Evolutionary conservation across 2,888 invertebrate genomes (phyloP), one percentile per base, ranked within the genome.

Genomic region (Agrotis segetum): DNA sequence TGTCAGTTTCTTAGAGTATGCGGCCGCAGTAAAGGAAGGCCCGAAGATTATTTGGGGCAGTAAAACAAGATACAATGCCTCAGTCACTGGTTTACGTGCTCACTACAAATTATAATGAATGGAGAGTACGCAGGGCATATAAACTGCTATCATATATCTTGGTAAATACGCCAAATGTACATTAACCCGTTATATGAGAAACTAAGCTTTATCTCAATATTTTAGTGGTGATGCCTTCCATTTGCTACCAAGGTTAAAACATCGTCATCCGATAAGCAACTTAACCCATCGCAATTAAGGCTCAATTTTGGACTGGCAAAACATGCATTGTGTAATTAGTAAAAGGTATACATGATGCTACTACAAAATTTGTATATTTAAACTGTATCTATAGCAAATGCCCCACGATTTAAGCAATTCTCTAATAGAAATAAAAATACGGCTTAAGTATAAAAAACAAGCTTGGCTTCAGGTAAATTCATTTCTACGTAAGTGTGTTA

Each of bases 81-180:
- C 46, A 19, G 59, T 55, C 77, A 55, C 47, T 63, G 58, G 16
- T 63, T 58, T 49, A 64, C 73, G 59, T 52, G 49, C 47, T 50
- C 29, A 34, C 52, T 34, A 67, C 58, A 82, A 77, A 79, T 82
- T 49, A 78, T 77, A 63, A 79, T 34, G n/a, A 55, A 79, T 77
- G 40, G 58, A n/a, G 49, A 34, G 29, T 71, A 77, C 67, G 71
- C 59, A 78, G 29, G 11, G 44, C 50, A 44, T 44, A 71, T 82
- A 71, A 78, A 71, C 78, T 64, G 60, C 64, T 62, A 49, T 63
- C 67, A 79, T 82, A 55, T 65, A 53, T 77, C 64, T 71, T 71
- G 67, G 61, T 82, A 62, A 77, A 77, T 78, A 63, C 58, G 24
- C 67, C 61, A 65, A 65, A 71, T 81, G 61, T 65, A 47, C 65